Evolutionary conservation across 2,113 vertebrate species (phyloP), one percentile per base, ranked within the genome.

Genomic region (Nansenia antarctica): DNA sequence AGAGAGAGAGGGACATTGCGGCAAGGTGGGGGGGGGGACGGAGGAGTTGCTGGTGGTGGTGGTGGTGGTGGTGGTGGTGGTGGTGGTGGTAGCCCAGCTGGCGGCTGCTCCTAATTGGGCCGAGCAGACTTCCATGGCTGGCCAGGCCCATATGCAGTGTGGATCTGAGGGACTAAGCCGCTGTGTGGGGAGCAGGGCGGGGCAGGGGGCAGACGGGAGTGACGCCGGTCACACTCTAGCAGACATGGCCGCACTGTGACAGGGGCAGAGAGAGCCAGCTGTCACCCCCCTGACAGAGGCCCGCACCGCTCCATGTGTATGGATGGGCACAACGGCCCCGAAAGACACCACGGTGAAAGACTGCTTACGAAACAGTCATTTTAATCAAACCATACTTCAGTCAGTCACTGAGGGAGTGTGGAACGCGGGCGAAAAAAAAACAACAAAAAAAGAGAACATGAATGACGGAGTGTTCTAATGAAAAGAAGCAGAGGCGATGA

Each of bases 91-190:
- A 78, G 82, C 89, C 87, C 91, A 91, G 90, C 89, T 90, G 87
- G 90, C 78, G 69, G 69, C 80, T 67, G 78, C 79, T 81, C 85
- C 85, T 92, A 92, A 91, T 92, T 92, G 89, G 86, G 61, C 82
- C 72, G 84, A 84, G 86, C 82, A 72, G 82, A 82, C 85, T 88
- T 87, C 85, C 85, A 90, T 79, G 86, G 88, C 83, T 89, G 88
- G 89, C 79, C 87, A 83, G 82, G 74, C 69, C 87, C 88, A 83
- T 90, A 90, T 90, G 91, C 79, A 74, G 74, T 6, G 58, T 22
- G 58, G 75, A 69, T 84, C 79, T 76, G 77, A 76, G 82, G 81
- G 42, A 59, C 60, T 55, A 61, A 67, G 79, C 60, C 9, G 22
- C 20, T 39, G 22, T 12, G 82, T 2, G 45, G 42, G 22, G 37